A percentile compares a stretch with the other conserved stretches of the same genome.
Evolutionary conservation across 1,140 invertebrate species (phyloP).

Genomic region (Camponotus floridanus): DNA sequence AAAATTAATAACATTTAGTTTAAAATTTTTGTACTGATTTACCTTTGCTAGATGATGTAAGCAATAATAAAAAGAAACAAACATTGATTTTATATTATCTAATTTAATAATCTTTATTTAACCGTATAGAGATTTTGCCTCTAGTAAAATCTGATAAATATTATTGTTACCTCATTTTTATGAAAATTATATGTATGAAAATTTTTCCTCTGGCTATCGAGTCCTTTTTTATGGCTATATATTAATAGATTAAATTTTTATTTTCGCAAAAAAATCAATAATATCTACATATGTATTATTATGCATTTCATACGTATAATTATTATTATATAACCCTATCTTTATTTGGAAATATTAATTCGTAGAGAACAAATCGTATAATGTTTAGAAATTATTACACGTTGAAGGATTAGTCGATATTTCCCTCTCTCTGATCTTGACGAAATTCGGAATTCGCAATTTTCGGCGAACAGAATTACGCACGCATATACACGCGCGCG

Average conservation of each 20-base stretch:
- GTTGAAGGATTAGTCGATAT: neutral
- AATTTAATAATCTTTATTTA: constrained; percentile 3
- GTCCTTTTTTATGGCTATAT: neutral
- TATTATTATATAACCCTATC: neutral
- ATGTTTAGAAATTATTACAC: neutral
- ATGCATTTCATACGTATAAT: neutral
- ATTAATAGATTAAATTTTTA: neutral
- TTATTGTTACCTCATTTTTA: neutral
- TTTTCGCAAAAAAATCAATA: neutral
- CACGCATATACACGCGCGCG: no score
- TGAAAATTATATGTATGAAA: neutral
- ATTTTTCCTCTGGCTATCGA: neutral
- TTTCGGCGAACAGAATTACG: constrained; percentile 9
- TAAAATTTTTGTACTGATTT: neutral
- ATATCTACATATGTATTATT: neutral
- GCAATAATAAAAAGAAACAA: neutral
- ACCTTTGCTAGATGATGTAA: neutral
- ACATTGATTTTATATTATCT: no score
- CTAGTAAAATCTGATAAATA: neutral
- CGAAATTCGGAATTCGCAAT: constrained; percentile 6
- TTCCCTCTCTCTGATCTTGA: neutral
- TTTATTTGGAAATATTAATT: constrained; percentile 19
- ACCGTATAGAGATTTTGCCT: neutral
- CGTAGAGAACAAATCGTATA: neutral
- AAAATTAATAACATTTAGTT: no score